Evolutionary conservation across 1,140 invertebrate genomes (phyloP), one percentile per base, ranked within the genome.

Genomic region (Gryon sp.): DNA sequence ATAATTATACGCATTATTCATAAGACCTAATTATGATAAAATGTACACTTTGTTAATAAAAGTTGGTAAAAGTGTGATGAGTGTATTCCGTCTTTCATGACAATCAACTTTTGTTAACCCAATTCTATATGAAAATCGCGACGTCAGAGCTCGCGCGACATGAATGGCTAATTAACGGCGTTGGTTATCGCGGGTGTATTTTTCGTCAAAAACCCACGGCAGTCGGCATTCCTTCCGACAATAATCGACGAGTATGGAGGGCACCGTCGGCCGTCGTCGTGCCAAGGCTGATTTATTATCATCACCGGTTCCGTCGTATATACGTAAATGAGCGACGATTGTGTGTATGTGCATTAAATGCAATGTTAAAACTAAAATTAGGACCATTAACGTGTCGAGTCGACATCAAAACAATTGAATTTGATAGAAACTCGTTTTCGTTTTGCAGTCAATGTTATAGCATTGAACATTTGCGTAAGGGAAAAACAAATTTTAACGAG

Each of bases 361-460:
- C 70, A 74, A 66, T 66, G 70, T 30, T 66, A 43, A 57, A 74
- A 74, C 70, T 74, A 74, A 74, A 74, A 74, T 74, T 65, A 74
- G 60, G 70, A 59, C 52, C 53, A 52, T 59, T 59, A 66, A 52
- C 43, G 52, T n/a, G n/a, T 43, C 43, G 70, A 73, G n/a, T 34
- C 38, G 28, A 34, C 52, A 36, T 52, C 26, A 59, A 74, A 74
- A 74, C 60, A 74, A 74, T 45, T 66, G 43, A 26, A 66, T 66
- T 66, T 36, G 50, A 57, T 24, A 59, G 19, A 66, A 7, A 14
- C 32, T 65, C 15, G 50, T n/a, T 53, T 19, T 32, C 19, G 38
- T 41, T 62, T 68, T 50, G 32, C 55, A n/a, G 43, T 73, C 52
- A 74, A 68, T 74, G 70, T 66, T 73, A 38, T 73, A 36, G 53